These are phyloP conservation scores for Orussus abietinus DNA, from an alignment of 1,140 invertebrate species.

Conservation along the genomic window DNA sequence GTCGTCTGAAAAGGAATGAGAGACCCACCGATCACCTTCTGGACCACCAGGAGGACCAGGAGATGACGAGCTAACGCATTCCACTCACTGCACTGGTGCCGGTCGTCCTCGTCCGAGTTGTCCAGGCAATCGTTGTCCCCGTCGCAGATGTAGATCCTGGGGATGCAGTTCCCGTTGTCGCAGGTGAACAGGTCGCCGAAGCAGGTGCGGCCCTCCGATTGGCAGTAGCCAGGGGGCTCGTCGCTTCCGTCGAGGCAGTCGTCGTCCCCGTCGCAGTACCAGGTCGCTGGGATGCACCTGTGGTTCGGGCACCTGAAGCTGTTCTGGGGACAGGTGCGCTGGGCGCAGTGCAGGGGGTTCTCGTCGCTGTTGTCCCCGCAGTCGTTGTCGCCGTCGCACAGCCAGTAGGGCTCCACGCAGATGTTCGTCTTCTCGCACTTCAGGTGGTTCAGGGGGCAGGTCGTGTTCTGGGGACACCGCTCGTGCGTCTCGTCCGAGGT, in stretches of 20 bases:
- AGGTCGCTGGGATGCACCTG: slow-evolving; percentile 84
- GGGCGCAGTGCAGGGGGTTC: slow-evolving; percentile 82
- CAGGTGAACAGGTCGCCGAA: slow-evolving; percentile 94
- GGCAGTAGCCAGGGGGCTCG: slow-evolving; percentile 88
- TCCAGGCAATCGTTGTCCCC: slow-evolving; percentile 94
- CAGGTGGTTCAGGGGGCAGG: slow-evolving; percentile 80
- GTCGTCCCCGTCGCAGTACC: slow-evolving; percentile 88
- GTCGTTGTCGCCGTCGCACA: slow-evolving; percentile 92
- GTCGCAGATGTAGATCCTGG: slow-evolving; percentile 95
- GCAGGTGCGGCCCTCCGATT: slow-evolving; percentile 90
- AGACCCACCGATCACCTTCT: not conserved
- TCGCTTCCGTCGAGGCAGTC: slow-evolving; percentile 88
- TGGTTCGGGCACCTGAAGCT: slow-evolving; percentile 87
- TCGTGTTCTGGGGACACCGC: slow-evolving; percentile 79
- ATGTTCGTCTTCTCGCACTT: slow-evolving; percentile 93
- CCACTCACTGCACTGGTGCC: slow-evolving; percentile 86
- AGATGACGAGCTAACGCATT: no score
- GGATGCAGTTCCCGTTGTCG: slow-evolving; percentile 95
- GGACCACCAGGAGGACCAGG: not conserved
- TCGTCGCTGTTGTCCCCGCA: slow-evolving; percentile 96
- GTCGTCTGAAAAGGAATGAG: slow-evolving; percentile 60
- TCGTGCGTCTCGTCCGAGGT: slow-evolving; percentile 89
- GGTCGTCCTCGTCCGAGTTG: slow-evolving; percentile 84
- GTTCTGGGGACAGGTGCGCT: slow-evolving; percentile 84
- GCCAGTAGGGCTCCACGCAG: slow-evolving; percentile 92